Evolutionary conservation across 2,113 vertebrate species (phyloP).

Genomic region (Phalacrocorax brasilianus): DNA sequence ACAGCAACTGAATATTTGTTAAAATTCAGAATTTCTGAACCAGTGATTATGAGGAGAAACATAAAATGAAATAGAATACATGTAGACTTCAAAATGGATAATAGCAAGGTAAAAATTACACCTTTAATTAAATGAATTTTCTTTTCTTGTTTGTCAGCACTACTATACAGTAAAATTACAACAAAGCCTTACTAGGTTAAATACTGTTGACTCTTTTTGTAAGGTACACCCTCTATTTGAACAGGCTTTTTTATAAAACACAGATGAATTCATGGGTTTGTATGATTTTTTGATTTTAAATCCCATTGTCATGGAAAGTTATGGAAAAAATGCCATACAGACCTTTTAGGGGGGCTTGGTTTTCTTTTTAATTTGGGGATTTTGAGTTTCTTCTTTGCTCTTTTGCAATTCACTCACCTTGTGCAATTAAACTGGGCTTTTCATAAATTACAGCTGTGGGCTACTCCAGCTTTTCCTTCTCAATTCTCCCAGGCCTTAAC

Average conservation of each 20-base stretch:
- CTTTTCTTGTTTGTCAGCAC: background rate
- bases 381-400: background rate
- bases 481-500: background rate
- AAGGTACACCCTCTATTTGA: background rate
- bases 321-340: background rate
- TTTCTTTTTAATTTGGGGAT: background rate
- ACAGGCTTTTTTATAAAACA: background rate
- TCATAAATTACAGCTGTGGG: background rate
- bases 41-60: background rate
- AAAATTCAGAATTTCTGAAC: background rate
- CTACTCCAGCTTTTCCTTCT: background rate
- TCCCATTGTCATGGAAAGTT: background rate
- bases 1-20: background rate
- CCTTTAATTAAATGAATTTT: background rate
- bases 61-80: background rate
- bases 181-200: background rate
- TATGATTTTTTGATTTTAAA: background rate
- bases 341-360: rapidly evolving
- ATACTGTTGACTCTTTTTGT: background rate
- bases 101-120: background rate
- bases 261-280: background rate
- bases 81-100: background rate
- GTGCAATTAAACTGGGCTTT: background rate
- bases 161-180: background rate
- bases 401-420: background rate